A percentile compares a stretch with the other conserved stretches of the same genome.
Evolutionary conservation across 1,140 invertebrate species (phyloP).

Genomic region (Cydia amplana): DNA sequence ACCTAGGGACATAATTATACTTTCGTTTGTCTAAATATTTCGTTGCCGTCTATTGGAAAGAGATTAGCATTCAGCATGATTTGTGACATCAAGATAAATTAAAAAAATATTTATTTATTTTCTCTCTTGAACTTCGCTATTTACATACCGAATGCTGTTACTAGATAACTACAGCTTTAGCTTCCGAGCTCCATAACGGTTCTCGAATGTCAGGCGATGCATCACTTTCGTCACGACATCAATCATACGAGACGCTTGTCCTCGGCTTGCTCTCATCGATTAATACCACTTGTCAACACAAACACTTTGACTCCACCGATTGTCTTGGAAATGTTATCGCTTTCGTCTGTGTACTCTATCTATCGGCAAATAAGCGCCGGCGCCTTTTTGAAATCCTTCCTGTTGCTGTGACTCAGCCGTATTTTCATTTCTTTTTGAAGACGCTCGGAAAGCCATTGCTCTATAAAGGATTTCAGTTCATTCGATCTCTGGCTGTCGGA

Average conservation of each 20-base stretch:
- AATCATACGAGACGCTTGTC: constrained; percentile 35
- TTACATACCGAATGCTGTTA: background rate
- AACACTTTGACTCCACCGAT: constrained; percentile 26
- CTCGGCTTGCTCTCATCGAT: constrained; percentile 35
- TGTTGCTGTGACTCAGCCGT: background rate
- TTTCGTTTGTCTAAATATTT: too few relatives aligned
- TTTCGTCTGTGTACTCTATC: constrained; percentile 17
- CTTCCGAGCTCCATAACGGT: constrained; percentile 20
- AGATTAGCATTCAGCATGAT: too few relatives aligned
- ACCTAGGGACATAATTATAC: too few relatives aligned
- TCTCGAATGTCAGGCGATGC: constrained; percentile 34
- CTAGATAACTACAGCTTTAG: constrained; percentile 13
- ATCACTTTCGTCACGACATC: constrained; percentile 39
- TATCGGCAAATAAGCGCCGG: constrained; percentile 28
- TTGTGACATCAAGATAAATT: too few relatives aligned
- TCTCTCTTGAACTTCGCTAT: background rate
- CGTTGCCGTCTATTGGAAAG: too few relatives aligned
- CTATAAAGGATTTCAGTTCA: background rate
- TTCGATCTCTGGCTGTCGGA: constrained; percentile 1
- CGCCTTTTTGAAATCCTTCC: constrained; percentile 25
- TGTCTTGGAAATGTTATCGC: constrained; percentile 26
- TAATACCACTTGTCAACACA: constrained; percentile 24
- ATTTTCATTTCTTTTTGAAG: background rate
- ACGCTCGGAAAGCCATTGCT: background rate
- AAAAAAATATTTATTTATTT: too few relatives aligned